Evolutionary conservation across 2,113 vertebrate genomes (phyloP).

Genomic region (Solea solea): DNA sequence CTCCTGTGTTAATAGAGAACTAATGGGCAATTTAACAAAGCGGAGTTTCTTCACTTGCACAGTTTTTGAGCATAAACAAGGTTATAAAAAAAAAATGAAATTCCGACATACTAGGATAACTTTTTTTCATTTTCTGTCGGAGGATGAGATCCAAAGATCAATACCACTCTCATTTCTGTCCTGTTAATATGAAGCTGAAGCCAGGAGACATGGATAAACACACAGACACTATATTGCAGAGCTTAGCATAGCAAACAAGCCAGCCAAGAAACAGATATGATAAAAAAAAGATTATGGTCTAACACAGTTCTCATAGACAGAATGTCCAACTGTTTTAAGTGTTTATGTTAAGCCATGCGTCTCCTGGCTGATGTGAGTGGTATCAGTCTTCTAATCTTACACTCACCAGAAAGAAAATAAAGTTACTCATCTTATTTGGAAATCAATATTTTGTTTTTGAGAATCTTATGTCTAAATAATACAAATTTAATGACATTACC

Average conservation of each 20-base stretch:
- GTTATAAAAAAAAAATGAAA: background rate
- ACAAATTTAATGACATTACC: too few relatives aligned
- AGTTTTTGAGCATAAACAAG: background rate
- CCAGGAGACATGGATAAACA: background rate
- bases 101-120: background rate
- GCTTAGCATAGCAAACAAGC: background rate
- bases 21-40: constrained; percentile 27
- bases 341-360: background rate
- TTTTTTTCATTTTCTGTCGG: background rate
- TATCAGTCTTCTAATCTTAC: background rate
- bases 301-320: background rate
- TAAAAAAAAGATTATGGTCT: background rate
- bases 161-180: background rate
- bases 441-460: background rate
- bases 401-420: background rate
- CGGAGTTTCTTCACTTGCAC: constrained; percentile 55
- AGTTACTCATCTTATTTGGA: background rate
- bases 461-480: background rate
- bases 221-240: too few relatives aligned
- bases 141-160: background rate
- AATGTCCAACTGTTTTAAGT: background rate
- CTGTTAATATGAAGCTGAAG: background rate
- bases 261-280: background rate
- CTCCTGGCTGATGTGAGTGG: background rate
- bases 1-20: constrained; percentile 40